Evolutionary conservation across 2,888 invertebrate species (phyloP).

Genomic region (Orthosia cruda): DNA sequence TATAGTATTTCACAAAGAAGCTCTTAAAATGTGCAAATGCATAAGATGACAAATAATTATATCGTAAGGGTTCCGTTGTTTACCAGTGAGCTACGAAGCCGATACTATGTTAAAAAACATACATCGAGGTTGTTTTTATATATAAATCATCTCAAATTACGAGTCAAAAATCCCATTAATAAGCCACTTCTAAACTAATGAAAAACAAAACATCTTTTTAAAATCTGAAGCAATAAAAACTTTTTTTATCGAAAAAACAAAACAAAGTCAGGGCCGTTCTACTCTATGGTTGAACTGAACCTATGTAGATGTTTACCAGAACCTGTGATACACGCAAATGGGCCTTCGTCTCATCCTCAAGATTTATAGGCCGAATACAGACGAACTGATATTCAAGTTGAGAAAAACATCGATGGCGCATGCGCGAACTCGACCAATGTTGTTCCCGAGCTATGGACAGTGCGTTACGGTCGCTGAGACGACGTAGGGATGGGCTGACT

Average conservation of each 20-base stretch:
- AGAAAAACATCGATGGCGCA: conserved; percentile 85
- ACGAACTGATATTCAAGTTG: conserved; percentile 82
- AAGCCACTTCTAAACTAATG: no score
- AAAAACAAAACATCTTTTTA: neutral
- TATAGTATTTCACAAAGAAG: no score
- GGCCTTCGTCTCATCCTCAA: conserved; percentile 67
- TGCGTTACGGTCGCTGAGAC: conserved; percentile 76
- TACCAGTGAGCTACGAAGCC: no score
- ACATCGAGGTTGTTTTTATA: no score
- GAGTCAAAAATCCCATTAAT: neutral
- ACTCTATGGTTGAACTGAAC: conserved; percentile 34
- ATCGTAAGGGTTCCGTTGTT: no score
- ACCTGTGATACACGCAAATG: conserved; percentile 74
- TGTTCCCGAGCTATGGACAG: conserved; percentile 71
- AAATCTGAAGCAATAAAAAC: no score
- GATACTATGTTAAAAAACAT: no score
- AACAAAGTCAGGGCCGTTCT: conserved; percentile 31
- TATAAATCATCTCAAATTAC: neutral
- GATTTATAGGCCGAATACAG: conserved; percentile 82
- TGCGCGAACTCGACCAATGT: conserved; percentile 84
- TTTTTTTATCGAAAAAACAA: neutral
- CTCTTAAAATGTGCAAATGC: no score
- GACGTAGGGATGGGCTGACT: conserved; percentile 67
- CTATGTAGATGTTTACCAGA: conserved; percentile 75
- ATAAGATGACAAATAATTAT: no score